phyloP scores from a whole-genome alignment of 2,888 invertebrate species.

The Galerucella nymphaeae region DNA sequence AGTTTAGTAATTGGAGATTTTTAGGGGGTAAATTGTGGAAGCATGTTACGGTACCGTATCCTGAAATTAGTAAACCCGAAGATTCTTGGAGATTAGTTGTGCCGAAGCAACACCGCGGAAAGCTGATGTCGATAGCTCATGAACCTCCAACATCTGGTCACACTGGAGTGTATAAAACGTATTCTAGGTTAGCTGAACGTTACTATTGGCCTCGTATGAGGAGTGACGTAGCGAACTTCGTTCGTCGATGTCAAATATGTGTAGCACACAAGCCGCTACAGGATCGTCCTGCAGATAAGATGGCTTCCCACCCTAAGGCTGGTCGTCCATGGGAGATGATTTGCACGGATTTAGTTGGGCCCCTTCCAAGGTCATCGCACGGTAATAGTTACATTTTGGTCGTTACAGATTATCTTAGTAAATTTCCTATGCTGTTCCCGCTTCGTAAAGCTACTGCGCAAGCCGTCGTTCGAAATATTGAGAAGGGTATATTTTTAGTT shows the following conservation, averaged over 20 bases:
- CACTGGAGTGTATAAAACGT: conserved; percentile 1
- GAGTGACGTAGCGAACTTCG: neutral
- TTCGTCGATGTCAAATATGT: neutral
- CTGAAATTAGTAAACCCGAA: neutral
- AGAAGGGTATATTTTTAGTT: conserved; percentile 21
- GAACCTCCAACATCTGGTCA: conserved; percentile 6
- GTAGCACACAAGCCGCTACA: neutral
- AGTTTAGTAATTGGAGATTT: neutral
- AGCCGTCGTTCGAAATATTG: conserved; percentile 3
- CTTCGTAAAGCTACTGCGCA: conserved; percentile 25
- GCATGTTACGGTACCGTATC: conserved; percentile 9
- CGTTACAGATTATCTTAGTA: conserved; percentile 26
- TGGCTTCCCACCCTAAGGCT: conserved; percentile 9
- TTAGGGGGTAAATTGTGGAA: neutral
- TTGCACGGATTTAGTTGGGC: conserved; percentile 45
- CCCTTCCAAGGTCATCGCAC: conserved; percentile 27
- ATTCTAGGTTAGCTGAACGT: neutral
- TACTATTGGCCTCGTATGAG: too few relatives aligned
- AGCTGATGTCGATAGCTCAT: neutral
- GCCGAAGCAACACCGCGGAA: neutral
- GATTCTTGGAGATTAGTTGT: conserved; percentile 8
- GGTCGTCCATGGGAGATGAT: conserved; percentile 43
- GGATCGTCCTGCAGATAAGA: neutral
- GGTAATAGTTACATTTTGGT: conserved; percentile 28
- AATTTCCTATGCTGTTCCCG: conserved; percentile 29